These are phyloP conservation scores for Hypsopygia costalis DNA, from an alignment of 2,888 invertebrate genomes.

Conservation along the genomic window DNA sequence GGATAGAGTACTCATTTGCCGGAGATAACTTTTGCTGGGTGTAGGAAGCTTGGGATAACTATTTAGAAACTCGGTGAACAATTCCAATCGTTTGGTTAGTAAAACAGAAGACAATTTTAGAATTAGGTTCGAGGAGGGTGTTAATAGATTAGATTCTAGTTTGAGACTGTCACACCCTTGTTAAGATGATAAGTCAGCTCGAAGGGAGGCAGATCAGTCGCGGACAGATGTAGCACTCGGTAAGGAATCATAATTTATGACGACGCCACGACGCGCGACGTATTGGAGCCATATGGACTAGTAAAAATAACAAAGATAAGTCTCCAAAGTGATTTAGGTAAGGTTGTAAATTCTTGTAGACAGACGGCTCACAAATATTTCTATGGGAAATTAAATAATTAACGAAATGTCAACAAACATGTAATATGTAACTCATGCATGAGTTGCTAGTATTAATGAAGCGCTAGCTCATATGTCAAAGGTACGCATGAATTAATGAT, in stretches of 20 bases:
- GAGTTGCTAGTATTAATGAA: neutral
- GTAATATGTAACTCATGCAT: neutral
- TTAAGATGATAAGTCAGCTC: constrained; percentile 22
- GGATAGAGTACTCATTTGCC: neutral
- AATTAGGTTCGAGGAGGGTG: constrained; percentile 34
- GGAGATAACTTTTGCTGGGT: neutral
- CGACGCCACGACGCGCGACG: constrained; percentile 13
- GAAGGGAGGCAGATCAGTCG: constrained; percentile 30
- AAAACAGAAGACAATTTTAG: constrained; percentile 23
- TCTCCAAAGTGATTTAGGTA: constrained; percentile 28
- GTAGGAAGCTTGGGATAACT: constrained; percentile 3
- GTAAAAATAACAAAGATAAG: constrained; percentile 42
- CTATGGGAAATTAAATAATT: neutral
- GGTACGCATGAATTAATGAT: neutral
- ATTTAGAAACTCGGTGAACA: constrained; percentile 20
- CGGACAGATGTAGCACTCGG: constrained; percentile 37
- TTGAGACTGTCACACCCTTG: constrained; percentile 55
- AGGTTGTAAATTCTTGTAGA: neutral
- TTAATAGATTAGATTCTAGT: constrained; percentile 54
- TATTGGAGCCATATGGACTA: constrained; percentile 35
- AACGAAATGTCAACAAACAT: neutral
- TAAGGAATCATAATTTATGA: constrained; percentile 17
- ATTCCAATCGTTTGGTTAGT: constrained; percentile 24
- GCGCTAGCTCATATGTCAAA: too few species aligned
- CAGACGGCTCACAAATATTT: constrained; percentile 7